Conservation (phyloP, 2,113 vertebrate species). For the Laticauda laticaudata region DNA sequence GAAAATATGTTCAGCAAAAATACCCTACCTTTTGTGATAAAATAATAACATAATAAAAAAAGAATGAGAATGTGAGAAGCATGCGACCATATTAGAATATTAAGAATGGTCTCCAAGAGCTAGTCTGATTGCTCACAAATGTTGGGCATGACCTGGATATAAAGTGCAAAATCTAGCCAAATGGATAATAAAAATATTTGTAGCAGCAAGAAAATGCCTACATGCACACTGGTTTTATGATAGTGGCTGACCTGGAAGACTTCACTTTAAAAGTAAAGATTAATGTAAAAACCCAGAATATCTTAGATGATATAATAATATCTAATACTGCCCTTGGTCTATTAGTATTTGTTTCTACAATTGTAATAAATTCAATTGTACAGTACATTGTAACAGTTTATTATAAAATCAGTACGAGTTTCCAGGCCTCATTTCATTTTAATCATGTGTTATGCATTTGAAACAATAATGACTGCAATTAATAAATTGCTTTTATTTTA, state of each 20-base stretch:
- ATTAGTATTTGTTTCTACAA: constrained; percentile 29
- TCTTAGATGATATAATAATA: constrained; percentile 26
- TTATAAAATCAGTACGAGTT: constrained; percentile 33
- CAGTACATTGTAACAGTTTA: constrained; percentile 42
- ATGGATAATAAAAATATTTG: constrained; percentile 13
- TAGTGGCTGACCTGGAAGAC: constrained; percentile 8
- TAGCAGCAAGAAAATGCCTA: neutral
- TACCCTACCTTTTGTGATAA: neutral
- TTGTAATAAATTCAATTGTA: constrained; percentile 38
- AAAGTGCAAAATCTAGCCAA: constrained; percentile 8
- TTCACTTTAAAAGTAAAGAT: constrained; percentile 43
- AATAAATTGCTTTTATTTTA: constrained; percentile 56
- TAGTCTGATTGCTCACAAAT: neutral
- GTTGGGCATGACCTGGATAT: neutral
- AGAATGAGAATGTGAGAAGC: neutral
- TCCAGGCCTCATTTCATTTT: constrained; percentile 42
- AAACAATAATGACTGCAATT: constrained; percentile 54
- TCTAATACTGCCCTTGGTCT: constrained; percentile 42
- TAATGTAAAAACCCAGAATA: constrained; percentile 16
- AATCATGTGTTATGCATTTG: constrained; percentile 36
- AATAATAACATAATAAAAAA: neutral
- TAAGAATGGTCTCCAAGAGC: neutral
- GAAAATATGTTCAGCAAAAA: neutral
- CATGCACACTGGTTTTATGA: neutral
- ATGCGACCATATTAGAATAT: neutral